Conservation (phyloP, 2,888 invertebrate species). For the Apocheima hispidaria region DNA sequence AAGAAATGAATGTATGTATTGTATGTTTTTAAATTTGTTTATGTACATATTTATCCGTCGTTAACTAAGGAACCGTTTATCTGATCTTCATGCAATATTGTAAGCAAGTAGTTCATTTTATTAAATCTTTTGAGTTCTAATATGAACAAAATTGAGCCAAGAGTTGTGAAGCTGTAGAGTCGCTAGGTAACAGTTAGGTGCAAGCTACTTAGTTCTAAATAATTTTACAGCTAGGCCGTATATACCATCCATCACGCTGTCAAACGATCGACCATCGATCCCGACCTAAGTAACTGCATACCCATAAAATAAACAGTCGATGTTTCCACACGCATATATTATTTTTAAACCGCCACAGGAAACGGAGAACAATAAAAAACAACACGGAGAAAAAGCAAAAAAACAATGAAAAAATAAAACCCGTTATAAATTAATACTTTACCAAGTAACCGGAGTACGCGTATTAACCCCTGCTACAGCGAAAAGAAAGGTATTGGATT, state of each 20-base stretch:
- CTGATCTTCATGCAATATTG: no score
- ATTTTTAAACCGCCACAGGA: constrained; percentile 48
- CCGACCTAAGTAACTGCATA: constrained; percentile 26
- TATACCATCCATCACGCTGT: constrained; percentile 1
- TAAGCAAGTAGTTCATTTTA: no score
- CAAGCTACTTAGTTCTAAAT: no score
- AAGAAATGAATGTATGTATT: no score
- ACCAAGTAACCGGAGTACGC: constrained; percentile 62
- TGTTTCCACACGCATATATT: constrained; percentile 41
- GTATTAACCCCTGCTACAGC: constrained; percentile 56
- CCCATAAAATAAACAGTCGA: constrained; percentile 37
- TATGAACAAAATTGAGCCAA: background rate
- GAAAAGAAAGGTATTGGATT: constrained; percentile 67
- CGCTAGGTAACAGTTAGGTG: no score
- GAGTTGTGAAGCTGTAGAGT: no score
- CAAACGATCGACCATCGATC: constrained; percentile 34
- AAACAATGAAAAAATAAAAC: constrained; percentile 49
- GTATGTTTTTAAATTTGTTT: no score
- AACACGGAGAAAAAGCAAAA: constrained; percentile 41
- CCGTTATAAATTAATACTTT: constrained; percentile 70
- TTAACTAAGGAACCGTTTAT: no score
- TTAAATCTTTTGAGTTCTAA: no score
- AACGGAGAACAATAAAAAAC: constrained; percentile 49
- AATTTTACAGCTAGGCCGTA: background rate
- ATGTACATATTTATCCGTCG: no score